A percentile compares a stretch with the other conserved stretches of the same genome.
Conservation (phyloP, 2,113 vertebrate species). For the Percina caprodes region DNA sequence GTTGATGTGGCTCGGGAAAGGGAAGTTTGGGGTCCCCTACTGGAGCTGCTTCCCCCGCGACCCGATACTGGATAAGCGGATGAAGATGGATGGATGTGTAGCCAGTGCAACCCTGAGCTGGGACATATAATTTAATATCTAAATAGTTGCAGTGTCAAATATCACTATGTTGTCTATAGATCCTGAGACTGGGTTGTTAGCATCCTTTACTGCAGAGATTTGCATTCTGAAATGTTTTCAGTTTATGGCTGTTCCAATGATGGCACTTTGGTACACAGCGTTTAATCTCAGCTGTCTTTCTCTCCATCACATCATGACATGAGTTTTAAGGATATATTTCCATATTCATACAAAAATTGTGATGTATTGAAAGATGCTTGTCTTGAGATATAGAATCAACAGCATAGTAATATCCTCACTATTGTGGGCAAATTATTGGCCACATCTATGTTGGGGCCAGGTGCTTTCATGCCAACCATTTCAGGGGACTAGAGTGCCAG, state of each 20-base stretch:
- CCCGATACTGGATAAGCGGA: too few species aligned
- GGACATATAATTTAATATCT: not conserved
- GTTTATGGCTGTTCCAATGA: not conserved
- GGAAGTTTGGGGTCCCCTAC: too few species aligned
- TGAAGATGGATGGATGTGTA: too few species aligned
- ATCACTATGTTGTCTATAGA: not conserved
- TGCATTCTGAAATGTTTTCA: conserved; percentile 11
- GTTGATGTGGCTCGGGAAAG: too few species aligned
- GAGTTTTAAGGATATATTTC: not conserved
- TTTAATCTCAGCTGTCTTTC: not conserved
- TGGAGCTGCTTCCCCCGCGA: too few species aligned
- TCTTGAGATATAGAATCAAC: not conserved
- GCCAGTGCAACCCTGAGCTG: not conserved
- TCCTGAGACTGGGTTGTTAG: not conserved
- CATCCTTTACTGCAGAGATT: conserved; percentile 1
- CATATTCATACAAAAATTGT: not conserved
- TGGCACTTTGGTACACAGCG: not conserved
- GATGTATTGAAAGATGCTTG: not conserved
- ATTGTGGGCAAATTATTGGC: not conserved
- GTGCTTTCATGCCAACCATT: conserved; percentile 3
- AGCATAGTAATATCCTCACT: not conserved
- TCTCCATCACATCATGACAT: not conserved
- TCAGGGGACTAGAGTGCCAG: not conserved
- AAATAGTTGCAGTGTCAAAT: not conserved
- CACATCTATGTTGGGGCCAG: not conserved